A percentile compares a stretch with the other conserved stretches of the same genome.
phyloP scores from a whole-genome alignment of 2,888 invertebrate species.

The Amblyjoppa proteus region DNA sequence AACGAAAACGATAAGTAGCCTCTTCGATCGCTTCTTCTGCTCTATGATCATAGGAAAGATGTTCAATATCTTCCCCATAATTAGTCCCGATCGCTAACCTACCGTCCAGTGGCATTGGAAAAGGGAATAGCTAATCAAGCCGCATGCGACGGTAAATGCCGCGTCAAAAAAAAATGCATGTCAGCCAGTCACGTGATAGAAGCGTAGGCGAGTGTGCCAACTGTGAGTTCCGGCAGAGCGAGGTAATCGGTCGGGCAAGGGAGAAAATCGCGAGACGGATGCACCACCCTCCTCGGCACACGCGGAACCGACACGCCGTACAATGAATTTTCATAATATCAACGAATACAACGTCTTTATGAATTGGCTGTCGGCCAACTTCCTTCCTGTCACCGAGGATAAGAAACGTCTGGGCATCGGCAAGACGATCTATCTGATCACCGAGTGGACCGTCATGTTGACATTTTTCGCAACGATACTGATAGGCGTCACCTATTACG shows the following conservation, averaged over 20 bases:
- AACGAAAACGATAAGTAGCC: neutral
- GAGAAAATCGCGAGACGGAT: neutral
- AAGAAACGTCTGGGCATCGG: conserved; percentile 6
- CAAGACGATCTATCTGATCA: conserved; percentile 49
- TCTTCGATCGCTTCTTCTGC: neutral
- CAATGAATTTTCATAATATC: conserved; percentile 69
- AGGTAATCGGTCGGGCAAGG: neutral
- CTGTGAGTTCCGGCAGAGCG: neutral
- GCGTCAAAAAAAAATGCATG: neutral
- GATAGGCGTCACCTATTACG: conserved; percentile 43
- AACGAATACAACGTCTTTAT: conserved; percentile 67
- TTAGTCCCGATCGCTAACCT: neutral
- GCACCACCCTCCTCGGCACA: neutral
- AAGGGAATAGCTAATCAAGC: neutral
- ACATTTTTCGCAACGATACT: conserved; percentile 26
- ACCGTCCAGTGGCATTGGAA: neutral
- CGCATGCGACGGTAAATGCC: neutral
- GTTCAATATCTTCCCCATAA: too few relatives aligned
- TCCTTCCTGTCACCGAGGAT: conserved; percentile 65
- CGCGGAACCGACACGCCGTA: neutral
- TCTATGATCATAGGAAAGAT: neutral
- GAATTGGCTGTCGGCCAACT: conserved; percentile 71
- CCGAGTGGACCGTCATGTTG: conserved; percentile 61
- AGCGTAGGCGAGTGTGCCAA: neutral
- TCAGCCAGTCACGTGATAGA: neutral